Evolutionary conservation across 2,797 vertebrate genomes (phyloP).

Genomic region (Neoniphon sammara): DNA sequence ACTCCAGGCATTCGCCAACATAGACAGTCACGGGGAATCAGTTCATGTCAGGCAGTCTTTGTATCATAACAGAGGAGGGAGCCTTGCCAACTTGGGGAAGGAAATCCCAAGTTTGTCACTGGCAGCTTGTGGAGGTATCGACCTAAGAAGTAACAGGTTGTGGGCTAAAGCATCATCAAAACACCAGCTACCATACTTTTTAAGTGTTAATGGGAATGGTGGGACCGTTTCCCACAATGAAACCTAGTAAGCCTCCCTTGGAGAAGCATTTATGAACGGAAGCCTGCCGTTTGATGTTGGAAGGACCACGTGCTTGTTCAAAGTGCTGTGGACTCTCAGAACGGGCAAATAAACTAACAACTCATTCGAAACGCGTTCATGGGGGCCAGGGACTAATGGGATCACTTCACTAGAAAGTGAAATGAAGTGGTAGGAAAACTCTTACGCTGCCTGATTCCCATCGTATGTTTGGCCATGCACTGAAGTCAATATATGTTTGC

Average conservation of each 20-base stretch:
- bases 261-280: conserved; percentile 32
- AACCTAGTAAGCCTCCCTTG: conserved; percentile 24
- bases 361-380: neutral
- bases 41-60: neutral
- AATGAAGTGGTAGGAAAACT: no score
- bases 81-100: conserved; percentile 29
- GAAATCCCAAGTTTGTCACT: conserved; percentile 58
- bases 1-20: neutral
- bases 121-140: conserved; percentile 29
- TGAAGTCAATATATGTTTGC: no score
- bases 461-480: no score
- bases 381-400: neutral
- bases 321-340: conserved; percentile 10
- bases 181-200: neutral
- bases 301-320: conserved; percentile 30
- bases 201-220: conserved; percentile 15
- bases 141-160: conserved; percentile 43
- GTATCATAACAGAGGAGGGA: conserved; percentile 17
- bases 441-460: no score
- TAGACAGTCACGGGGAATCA: conserved; percentile 17
- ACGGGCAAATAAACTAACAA: neutral
- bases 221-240: conserved; percentile 34
- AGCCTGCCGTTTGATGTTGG: conserved; percentile 23
- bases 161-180: conserved; percentile 48
- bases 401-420: neutral